A percentile compares a stretch with the other conserved stretches of the same genome.
Evolutionary conservation across 2,113 vertebrate species (phyloP).

Genomic region (Rhinoderma darwinii): DNA sequence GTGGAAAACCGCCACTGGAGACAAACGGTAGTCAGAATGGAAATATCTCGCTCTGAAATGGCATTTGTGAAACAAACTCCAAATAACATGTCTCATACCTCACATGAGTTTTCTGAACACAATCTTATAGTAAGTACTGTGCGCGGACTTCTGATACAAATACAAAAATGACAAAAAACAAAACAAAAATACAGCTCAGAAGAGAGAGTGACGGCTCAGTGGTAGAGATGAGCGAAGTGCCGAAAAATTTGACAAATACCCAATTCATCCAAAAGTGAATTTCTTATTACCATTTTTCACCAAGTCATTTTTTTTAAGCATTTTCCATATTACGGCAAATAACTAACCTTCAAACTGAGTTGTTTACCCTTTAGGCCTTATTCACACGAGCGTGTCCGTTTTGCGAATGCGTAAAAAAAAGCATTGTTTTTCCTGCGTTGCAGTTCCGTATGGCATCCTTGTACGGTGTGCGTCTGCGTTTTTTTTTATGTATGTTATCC

Average conservation of each 20-base stretch:
- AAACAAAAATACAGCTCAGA: background rate
- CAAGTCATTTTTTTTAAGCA: no score
- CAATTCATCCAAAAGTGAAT: no score
- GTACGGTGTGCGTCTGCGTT: no score
- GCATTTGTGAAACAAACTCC: conserved; percentile 37
- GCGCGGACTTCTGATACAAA: background rate
- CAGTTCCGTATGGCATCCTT: no score
- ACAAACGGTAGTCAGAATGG: conserved; percentile 47
- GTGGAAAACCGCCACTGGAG: conserved; percentile 54
- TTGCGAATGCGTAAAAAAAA: no score
- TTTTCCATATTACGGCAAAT: no score
- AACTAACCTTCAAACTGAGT: no score
- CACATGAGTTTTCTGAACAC: background rate
- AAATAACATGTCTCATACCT: conserved; percentile 24
- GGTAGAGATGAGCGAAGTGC: background rate
- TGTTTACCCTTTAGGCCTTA: no score
- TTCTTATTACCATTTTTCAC: no score
- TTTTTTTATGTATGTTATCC: no score
- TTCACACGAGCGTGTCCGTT: no score
- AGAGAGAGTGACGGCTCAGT: background rate
- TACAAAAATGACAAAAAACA: background rate
- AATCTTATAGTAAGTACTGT: background rate
- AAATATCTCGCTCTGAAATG: conserved; percentile 44
- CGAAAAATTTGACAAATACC: background rate
- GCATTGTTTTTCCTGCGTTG: no score